These are phyloP conservation scores for Arothron firmamentum DNA, from an alignment of 2,113 vertebrate species.

Conservation along the genomic window DNA sequence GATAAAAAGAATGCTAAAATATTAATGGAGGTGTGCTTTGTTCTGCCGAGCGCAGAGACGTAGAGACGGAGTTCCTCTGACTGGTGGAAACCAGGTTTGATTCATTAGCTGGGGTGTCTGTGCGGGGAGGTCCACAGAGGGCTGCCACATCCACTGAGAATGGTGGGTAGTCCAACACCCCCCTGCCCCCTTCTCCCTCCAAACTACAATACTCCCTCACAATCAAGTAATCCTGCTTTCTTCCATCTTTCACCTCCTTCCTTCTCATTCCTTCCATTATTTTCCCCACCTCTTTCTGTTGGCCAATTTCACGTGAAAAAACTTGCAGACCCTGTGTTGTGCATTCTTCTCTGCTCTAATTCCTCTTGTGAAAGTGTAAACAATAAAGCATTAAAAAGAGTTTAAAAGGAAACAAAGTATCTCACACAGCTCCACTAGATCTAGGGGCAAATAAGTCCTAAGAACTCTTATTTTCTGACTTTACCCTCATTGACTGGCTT, in stretches of 20 bases:
- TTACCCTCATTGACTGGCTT: slow-evolving; percentile 59
- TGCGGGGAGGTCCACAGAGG: slow-evolving; percentile 82
- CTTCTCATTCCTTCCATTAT: slow-evolving; percentile 34
- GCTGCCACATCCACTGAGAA: slow-evolving; percentile 87
- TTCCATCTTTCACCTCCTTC: slow-evolving; percentile 30
- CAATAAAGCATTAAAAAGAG: slow-evolving; percentile 11
- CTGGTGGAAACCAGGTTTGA: slow-evolving; percentile 81
- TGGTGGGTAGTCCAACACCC: slow-evolving; percentile 30
- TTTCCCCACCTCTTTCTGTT: slow-evolving; percentile 38
- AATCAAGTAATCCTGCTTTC: slow-evolving; percentile 45
- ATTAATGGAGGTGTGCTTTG: slow-evolving; percentile 92
- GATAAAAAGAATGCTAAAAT: slow-evolving; percentile 92
- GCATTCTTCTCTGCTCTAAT: slow-evolving; percentile 44
- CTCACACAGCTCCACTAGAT: slow-evolving; percentile 17
- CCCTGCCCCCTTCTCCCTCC: slow-evolving; percentile 3
- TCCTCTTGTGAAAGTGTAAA: slow-evolving; percentile 32
- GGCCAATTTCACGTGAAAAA: slow-evolving; percentile 5
- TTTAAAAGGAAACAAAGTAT: background rate
- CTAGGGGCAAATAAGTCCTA: slow-evolving; percentile 41
- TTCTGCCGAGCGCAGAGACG: slow-evolving; percentile 81
- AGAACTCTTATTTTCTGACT: slow-evolving; percentile 29
- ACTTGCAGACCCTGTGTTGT: slow-evolving; percentile 30
- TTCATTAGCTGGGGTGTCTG: slow-evolving; percentile 92
- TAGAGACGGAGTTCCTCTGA: slow-evolving; percentile 78
- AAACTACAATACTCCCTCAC: slow-evolving; percentile 25